phyloP scores from a whole-genome alignment of 1,140 invertebrate genomes.

The Thaumetopoea pityocampa region DNA sequence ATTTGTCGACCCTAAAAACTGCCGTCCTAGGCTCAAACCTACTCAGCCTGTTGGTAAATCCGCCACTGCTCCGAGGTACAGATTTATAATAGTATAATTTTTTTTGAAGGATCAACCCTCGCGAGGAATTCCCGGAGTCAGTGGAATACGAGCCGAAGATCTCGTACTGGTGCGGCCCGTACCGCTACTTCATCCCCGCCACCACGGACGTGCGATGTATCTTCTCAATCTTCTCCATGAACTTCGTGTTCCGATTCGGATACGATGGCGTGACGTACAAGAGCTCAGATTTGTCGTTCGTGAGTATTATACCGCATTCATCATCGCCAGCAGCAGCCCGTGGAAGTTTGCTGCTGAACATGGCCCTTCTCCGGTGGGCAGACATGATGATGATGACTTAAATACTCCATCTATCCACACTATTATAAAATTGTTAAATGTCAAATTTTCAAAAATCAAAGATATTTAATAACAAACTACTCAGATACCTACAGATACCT shows the following conservation, averaged over 20 bases:
- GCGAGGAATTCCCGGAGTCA: slow-evolving; percentile 64
- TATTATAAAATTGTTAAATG: too few species aligned
- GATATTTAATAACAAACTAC: too few species aligned
- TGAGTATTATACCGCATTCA: slow-evolving; percentile 31
- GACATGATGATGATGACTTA: too few species aligned
- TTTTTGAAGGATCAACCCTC: slow-evolving; percentile 49
- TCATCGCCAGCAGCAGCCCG: not conserved
- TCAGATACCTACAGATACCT: too few species aligned
- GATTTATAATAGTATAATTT: too few species aligned
- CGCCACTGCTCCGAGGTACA: too few species aligned
- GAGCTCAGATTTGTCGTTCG: slow-evolving; percentile 63
- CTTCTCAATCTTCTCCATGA: slow-evolving; percentile 68
- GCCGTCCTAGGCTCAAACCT: too few species aligned
- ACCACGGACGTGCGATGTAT: slow-evolving; percentile 64
- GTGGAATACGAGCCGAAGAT: slow-evolving; percentile 67
- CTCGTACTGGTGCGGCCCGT: slow-evolving; percentile 65
- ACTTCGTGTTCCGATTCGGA: slow-evolving; percentile 59
- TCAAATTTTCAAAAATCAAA: too few species aligned
- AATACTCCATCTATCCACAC: too few species aligned
- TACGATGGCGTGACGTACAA: slow-evolving; percentile 66
- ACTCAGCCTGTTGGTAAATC: too few species aligned
- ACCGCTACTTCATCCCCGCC: slow-evolving; percentile 64
- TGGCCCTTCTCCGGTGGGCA: too few species aligned
- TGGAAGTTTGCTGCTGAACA: not conserved
- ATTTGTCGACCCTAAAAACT: too few species aligned